A percentile compares a stretch with the other conserved stretches of the same genome.
phyloP scores from a whole-genome alignment of 2,888 invertebrate species.

The Lysandra bellargus region DNA sequence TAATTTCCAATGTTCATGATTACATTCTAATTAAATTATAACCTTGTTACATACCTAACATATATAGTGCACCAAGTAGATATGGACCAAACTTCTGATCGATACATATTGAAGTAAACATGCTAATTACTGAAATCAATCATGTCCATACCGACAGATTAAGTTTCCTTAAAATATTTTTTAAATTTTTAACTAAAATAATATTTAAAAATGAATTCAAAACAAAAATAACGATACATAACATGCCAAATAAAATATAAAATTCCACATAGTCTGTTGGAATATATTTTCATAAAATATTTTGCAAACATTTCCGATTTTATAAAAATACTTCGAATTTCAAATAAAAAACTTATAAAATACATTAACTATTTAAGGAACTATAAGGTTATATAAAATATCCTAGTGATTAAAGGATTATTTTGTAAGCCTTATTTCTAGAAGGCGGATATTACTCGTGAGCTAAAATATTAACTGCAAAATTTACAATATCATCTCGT shows the following conservation, averaged over 20 bases:
- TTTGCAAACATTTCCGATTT: slow-evolving; percentile 28
- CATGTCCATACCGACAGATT: slow-evolving; percentile 4
- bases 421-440: slow-evolving; percentile 43
- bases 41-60: slow-evolving; percentile 44
- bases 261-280: neutral
- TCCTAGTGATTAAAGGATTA: slow-evolving; percentile 25
- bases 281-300: slow-evolving; percentile 28
- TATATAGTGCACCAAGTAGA: slow-evolving; percentile 45
- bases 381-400: slow-evolving; percentile 31
- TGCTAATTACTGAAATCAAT: slow-evolving; percentile 14
- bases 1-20: slow-evolving; percentile 56
- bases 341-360: slow-evolving; percentile 30
- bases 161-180: slow-evolving; percentile 25
- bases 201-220: slow-evolving; percentile 26
- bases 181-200: slow-evolving; percentile 25
- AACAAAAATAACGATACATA: slow-evolving; percentile 25
- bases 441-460: slow-evolving; percentile 71
- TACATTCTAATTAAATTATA: slow-evolving; percentile 40
- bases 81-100: slow-evolving; percentile 44
- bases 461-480: slow-evolving; percentile 49
- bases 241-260: slow-evolving; percentile 30
- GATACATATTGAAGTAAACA: slow-evolving; percentile 10
- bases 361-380: slow-evolving; percentile 31
- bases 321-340: slow-evolving; percentile 30
- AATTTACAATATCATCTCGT: slow-evolving; percentile 32